phyloP scores from a whole-genome alignment of 2,888 invertebrate species.

The Aleiodes leptofemur region DNA sequence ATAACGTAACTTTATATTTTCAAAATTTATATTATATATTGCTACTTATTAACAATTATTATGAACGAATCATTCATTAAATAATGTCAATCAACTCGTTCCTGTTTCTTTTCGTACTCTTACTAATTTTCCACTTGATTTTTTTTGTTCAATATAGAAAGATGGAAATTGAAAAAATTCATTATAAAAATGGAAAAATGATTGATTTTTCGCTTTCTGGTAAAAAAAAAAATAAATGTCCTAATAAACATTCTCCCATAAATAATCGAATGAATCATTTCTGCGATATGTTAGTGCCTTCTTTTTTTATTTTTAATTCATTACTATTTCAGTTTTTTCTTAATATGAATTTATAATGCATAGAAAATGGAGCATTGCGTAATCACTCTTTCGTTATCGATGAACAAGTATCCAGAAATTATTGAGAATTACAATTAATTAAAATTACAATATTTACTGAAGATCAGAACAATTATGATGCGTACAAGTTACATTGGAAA shows the following conservation, averaged over 20 bases:
- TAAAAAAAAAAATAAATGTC: constrained; percentile 12
- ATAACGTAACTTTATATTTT: constrained; percentile 45
- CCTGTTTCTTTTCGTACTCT: constrained; percentile 50
- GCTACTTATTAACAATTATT: constrained; percentile 65
- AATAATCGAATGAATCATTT: constrained; percentile 16
- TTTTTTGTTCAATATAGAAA: constrained; percentile 10
- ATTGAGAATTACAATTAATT: neutral
- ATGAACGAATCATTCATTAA: constrained; percentile 61
- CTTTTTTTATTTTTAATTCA: constrained; percentile 1
- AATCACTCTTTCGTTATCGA: too few species aligned
- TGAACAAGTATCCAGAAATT: too few species aligned
- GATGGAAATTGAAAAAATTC: neutral
- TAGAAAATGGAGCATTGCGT: too few species aligned
- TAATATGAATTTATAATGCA: too few species aligned
- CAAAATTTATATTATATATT: constrained; percentile 63
- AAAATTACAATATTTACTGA: neutral
- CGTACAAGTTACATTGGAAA: constrained; percentile 11
- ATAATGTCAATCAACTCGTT: constrained; percentile 58
- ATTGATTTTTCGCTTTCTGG: constrained; percentile 10
- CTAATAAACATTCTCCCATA: constrained; percentile 19
- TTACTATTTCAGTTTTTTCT: constrained; percentile 2
- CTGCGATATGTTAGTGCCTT: neutral
- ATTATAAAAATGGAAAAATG: neutral
- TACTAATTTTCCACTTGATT: constrained; percentile 34
- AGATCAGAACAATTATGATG: neutral